Evolutionary conservation across 2,113 vertebrate species (phyloP), one percentile per base, ranked within the genome.

Genomic region (Tachysurus vachellii): DNA sequence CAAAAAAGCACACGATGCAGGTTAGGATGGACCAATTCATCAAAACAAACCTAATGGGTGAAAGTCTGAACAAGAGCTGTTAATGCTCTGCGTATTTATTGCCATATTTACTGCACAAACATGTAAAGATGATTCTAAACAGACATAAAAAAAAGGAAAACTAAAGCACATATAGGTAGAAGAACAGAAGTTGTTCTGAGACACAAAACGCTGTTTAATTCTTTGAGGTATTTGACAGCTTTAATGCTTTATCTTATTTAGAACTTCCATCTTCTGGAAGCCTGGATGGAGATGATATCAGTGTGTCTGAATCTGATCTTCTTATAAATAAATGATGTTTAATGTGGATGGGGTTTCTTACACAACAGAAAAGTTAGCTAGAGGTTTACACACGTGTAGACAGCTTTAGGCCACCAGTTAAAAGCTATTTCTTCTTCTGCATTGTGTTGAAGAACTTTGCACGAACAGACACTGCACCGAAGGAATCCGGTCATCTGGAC

Each of bases 1-100:
- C 64, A 80, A 84, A 71, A 79, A 42, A 36, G 36, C 83, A 83
- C 56, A 61, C 64, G 59, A 83, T 68, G 42, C 59, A 61, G 79
- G 68, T 68, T 79, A 71, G 62, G 57, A 28, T 11, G 44, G 23
- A 23, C 80, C 80, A 85, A 83, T 90, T 84, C 59, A 86, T 88
- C 86, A 56, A 56, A 77, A 81, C 84, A 82, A 57, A 82, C 31
- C 54, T 68, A 79, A 87, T 62, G 42, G 79, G 61, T 86, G 47
- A 85, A 85, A n/a, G 53, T 71, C 82, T 80, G 42, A 80, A 76
- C 21, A 85, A 84, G 70, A 82, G 54, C 21, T 53, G 53, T 59
- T 83, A 82, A 86, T 54, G 53, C 57, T 87, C 28, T 21, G 44
- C 23, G 28, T 1, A 16, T 36, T 36, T 36, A 36, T 36, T 57